phyloP scores from a whole-genome alignment of 2,113 vertebrate genomes.

The Castor canadensis region DNA sequence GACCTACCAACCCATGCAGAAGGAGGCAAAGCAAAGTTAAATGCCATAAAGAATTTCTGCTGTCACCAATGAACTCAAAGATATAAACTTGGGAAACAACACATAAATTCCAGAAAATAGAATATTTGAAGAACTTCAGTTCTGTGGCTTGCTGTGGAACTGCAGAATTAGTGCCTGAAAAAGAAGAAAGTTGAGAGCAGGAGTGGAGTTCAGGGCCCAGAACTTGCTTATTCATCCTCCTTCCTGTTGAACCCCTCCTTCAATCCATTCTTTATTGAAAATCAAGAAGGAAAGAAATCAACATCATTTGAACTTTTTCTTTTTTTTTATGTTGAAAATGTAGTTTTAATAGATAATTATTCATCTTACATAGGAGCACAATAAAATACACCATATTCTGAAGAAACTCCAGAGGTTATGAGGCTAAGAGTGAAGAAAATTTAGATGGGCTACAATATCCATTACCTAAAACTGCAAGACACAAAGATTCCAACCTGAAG shows the following conservation, averaged over 20 bases:
- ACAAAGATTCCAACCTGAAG: slow-evolving; percentile 62
- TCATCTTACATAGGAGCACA: slow-evolving; percentile 86
- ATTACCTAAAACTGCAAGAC: slow-evolving; percentile 64
- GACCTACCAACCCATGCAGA: neutral
- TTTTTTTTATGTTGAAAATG: slow-evolving; percentile 82
- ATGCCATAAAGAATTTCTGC: neutral
- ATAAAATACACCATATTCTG: slow-evolving; percentile 86
- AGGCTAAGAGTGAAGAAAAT: slow-evolving; percentile 73
- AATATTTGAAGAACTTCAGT: neutral
- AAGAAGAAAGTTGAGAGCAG: neutral
- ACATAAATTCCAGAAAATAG: neutral
- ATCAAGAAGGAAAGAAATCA: neutral
- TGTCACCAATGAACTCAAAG: neutral
- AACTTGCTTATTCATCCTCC: neutral
- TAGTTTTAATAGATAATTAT: slow-evolving; percentile 86
- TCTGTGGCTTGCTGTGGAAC: neutral
- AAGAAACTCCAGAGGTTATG: slow-evolving; percentile 80
- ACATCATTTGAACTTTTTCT: neutral
- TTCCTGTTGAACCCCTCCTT: neutral
- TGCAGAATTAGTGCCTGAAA: neutral
- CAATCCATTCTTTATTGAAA: neutral
- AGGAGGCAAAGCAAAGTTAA: neutral
- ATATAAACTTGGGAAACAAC: neutral
- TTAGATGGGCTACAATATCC: slow-evolving; percentile 71
- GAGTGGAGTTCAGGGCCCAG: neutral